Evolutionary conservation across 2,797 vertebrate genomes (phyloP), one percentile per base, ranked within the genome.

Genomic region (Taenioides sp.): DNA sequence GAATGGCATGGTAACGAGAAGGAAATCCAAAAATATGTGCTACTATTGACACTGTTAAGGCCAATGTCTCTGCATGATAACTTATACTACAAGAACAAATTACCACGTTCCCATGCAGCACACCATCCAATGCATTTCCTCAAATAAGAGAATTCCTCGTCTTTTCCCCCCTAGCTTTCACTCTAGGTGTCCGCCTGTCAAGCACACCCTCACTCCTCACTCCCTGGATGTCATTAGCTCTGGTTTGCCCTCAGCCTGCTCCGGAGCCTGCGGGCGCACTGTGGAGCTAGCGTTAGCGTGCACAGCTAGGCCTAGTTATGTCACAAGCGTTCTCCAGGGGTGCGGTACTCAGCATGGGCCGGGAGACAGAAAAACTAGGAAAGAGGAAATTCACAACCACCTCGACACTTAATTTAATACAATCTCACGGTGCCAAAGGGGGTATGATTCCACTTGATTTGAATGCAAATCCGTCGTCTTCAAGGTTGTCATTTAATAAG

Each of bases 261-360:
- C 84, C 72, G 75, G 34, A 62, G 84, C 84, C 82, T 77, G 34
- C 1, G 83, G 85, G 86, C 74, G 58, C 73, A 81, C 82, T 65
- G 81, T 73, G 65, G 83, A 86, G 78, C 73, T 79, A 80, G 79
- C 85, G 86, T 78, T 89, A 87, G 78, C 84, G 83, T 77, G 78
- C 77, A 69, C 77, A 80, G 78, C 62, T 69, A 91, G 89, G 87
- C 85, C 90, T 79, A 89, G 80, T 91, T 92, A 87, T 93, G 89
- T 93, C 91, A 88, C 83, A 76, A 77, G 78, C 63, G 10, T 66
- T 84, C 76, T 82, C 79, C 79, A 34, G 65, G 70, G 68, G 72
- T 37, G 34, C 65, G 47, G 10, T 20, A 70, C 72, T 65, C 73
- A 64, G 73, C 58, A 74, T 74, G 81, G 72, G 81, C 71, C 72